Evolutionary conservation across 2,888 invertebrate species (phyloP), one percentile per base, ranked within the genome.

Genomic region (Parnassius orleans): DNA sequence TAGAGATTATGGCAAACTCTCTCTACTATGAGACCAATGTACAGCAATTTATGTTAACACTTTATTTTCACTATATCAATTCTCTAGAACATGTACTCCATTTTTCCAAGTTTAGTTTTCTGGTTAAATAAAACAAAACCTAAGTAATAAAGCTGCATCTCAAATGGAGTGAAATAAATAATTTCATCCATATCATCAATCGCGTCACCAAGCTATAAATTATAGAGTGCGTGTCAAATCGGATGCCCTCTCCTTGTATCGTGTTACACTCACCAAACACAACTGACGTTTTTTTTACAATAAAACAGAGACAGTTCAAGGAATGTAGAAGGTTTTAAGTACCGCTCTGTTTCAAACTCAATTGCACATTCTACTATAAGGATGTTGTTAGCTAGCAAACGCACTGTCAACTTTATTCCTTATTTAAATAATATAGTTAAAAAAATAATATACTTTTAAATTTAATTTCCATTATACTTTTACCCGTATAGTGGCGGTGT

Each of bases 181-280:
- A 84, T 82, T 78, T 83, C 71, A 73, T 75, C 72, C 73, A 75
- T 77, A 80, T 84, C 86, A 89, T 90, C 88, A 89, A 90, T 90
- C 87, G 84, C 75, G 75, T 78, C 76, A 77, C 76, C 77, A 74
- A 70, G 76, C 77, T 77, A 82, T 90, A 90, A 90, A 87, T 90
- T 86, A 81, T 85, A 81, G 80, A 74, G 76, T 68, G 75, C 68
- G 74, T 69, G 69, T 70, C 70, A 70, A 71, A 71, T 71, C 68
- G 67, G 63, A 61, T 60, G 57, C 65, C 60, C 63, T 60, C 64
- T 60, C 64, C 70, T 51, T 65, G 67, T 72, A 71, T 74, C 71
- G 63, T 61, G 67, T 74, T 73, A 72, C 72, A 71, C 73, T 67
- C 72, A 70, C 72, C 71, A 72, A 78, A 76, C 77, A 72, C 70